These are phyloP conservation scores for Cygnus buccinator DNA, from an alignment of 2,113 vertebrate species.

Conservation along the genomic window DNA sequence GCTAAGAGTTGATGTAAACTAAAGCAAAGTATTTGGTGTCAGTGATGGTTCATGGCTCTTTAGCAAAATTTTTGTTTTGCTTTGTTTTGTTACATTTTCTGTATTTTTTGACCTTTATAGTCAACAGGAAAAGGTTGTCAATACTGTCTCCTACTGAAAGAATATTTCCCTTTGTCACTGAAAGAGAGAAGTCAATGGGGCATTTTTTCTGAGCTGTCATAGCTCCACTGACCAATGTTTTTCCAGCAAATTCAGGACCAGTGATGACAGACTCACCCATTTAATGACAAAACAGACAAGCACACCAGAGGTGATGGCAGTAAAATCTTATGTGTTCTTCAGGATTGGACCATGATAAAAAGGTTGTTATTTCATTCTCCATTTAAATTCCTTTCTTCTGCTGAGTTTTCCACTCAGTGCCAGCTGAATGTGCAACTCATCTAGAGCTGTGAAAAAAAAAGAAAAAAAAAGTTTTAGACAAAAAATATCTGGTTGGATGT, in stretches of 20 bases:
- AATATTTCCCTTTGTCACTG: conserved; percentile 6
- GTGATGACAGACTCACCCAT: background rate
- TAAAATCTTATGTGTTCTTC: background rate
- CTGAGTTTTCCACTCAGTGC: background rate
- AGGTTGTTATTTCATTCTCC: background rate
- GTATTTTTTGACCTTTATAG: conserved; percentile 7
- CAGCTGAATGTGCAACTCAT: background rate
- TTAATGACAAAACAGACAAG: background rate
- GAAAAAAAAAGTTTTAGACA: background rate
- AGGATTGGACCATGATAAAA: background rate
- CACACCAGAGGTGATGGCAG: background rate
- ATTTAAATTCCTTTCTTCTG: background rate
- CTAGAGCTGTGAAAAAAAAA: background rate
- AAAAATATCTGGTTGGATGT: background rate
- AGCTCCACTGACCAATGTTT: background rate
- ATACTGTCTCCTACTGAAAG: background rate
- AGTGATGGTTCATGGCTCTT: background rate
- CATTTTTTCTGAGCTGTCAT: background rate
- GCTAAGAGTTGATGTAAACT: rapidly evolving
- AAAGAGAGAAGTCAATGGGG: conserved; percentile 9
- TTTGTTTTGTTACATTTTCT: background rate
- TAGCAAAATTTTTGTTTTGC: background rate
- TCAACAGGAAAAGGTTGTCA: background rate
- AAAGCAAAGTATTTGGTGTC: background rate
- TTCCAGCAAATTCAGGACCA: background rate